These are phyloP conservation scores for Pithys albifrons DNA, from an alignment of 2,113 vertebrate species.

Conservation along the genomic window DNA sequence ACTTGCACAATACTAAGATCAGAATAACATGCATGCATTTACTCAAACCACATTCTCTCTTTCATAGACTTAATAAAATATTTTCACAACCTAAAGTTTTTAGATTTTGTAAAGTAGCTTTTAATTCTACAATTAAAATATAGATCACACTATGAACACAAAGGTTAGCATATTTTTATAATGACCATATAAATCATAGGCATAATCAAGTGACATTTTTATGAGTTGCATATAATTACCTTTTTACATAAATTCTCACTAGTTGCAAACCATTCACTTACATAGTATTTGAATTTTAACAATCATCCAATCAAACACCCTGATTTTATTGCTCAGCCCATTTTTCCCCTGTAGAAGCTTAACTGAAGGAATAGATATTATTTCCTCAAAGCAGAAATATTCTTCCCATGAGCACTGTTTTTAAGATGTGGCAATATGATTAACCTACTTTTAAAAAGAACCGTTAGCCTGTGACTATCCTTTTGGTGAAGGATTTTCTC, in stretches of 20 bases:
- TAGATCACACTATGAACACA: not conserved
- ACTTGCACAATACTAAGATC: not conserved
- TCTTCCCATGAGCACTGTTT: not conserved
- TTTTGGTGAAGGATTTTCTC: not conserved
- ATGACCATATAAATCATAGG: constrained; percentile 5
- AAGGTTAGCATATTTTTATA: not conserved
- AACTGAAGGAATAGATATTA: not conserved
- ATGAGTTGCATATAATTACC: not conserved
- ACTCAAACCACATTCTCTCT: not conserved
- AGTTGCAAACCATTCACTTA: not conserved
- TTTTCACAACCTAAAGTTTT: not conserved
- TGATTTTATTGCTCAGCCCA: not conserved
- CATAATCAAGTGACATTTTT: not conserved
- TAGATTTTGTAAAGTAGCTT: not conserved
- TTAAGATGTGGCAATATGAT: not conserved
- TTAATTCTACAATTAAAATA: not conserved
- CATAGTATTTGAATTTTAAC: not conserved
- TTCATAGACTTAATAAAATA: not conserved
- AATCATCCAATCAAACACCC: not conserved
- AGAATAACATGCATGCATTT: not conserved
- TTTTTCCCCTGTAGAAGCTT: not conserved
- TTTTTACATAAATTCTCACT: not conserved
- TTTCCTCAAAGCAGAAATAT: constrained; percentile 4
- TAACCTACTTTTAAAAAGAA: not conserved
- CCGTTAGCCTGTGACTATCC: not conserved